A percentile compares a stretch with the other conserved stretches of the same genome.
These are phyloP conservation scores for Aplocera efformata DNA, from an alignment of 2,888 invertebrate genomes.

Conservation along the genomic window DNA sequence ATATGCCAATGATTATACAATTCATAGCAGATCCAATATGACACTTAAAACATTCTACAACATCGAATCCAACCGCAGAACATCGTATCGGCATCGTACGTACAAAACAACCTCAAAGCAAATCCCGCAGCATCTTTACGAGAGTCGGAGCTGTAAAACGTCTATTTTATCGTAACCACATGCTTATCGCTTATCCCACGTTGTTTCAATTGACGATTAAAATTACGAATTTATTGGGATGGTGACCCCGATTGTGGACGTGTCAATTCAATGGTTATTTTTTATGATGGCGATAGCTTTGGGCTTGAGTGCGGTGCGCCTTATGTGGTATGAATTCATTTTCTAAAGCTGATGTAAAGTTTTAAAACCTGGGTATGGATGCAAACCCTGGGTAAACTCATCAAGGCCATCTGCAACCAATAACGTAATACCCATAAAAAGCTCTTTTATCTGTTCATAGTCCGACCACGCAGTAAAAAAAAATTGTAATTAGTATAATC, in stretches of 20 bases:
- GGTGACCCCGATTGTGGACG: constrained; percentile 54
- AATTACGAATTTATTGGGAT: constrained; percentile 69
- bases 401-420: too few relatives aligned
- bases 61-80: not conserved
- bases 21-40: too few relatives aligned
- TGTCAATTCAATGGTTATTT: constrained; percentile 33
- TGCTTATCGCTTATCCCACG: constrained; percentile 53
- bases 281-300: not conserved
- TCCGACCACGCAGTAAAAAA: too few relatives aligned
- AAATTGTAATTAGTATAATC: too few relatives aligned
- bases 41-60: too few relatives aligned
- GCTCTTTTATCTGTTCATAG: too few relatives aligned
- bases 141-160: constrained; percentile 60
- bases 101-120: constrained; percentile 39
- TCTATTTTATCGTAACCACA: constrained; percentile 62
- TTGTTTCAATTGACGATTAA: constrained; percentile 76
- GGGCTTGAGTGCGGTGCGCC: constrained; percentile 1
- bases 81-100: not conserved
- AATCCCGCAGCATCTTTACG: constrained; percentile 63
- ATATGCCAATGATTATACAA: too few relatives aligned
- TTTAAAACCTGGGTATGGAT: too few relatives aligned
- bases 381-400: too few relatives aligned
- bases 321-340: too few relatives aligned
- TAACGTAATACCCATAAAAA: too few relatives aligned
- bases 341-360: too few relatives aligned